Conservation (phyloP, 2,888 invertebrate species). For the Dione vanillae region DNA sequence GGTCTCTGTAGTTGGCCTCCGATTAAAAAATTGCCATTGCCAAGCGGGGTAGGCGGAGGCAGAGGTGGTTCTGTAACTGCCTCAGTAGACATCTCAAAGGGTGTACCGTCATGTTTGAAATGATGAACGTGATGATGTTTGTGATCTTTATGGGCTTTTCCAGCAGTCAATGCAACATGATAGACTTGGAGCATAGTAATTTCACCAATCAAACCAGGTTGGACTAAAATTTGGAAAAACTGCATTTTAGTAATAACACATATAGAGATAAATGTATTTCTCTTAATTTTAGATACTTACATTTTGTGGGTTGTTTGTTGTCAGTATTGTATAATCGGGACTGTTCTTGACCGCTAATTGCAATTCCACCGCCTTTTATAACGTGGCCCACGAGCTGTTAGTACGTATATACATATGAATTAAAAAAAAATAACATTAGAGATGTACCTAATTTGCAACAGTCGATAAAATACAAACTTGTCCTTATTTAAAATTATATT, state of each 20-base stretch:
- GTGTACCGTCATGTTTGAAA: slow-evolving; percentile 89
- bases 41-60: slow-evolving; percentile 70
- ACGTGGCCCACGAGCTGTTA: slow-evolving; percentile 90
- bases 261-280: neutral
- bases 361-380: slow-evolving; percentile 89
- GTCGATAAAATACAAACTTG: no score
- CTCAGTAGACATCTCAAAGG: slow-evolving; percentile 85
- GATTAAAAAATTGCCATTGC: slow-evolving; percentile 84
- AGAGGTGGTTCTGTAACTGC: slow-evolving; percentile 82
- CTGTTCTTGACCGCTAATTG: slow-evolving; percentile 90
- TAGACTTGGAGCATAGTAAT: slow-evolving; percentile 92
- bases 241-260: neutral
- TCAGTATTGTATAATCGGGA: slow-evolving; percentile 71
- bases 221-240: slow-evolving; percentile 72
- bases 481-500: no score
- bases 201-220: slow-evolving; percentile 88
- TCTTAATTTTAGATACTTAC: slow-evolving; percentile 58
- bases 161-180: slow-evolving; percentile 91
- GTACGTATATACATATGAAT: slow-evolving; percentile 15
- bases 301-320: slow-evolving; percentile 58
- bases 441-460: no score
- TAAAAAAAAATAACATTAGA: no score
- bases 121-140: slow-evolving; percentile 94
- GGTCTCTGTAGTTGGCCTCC: slow-evolving; percentile 87
- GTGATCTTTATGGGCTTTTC: slow-evolving; percentile 94